These are phyloP conservation scores for Radopholus similis DNA, from an alignment of 1,140 invertebrate genomes.

Conservation along the genomic window DNA sequence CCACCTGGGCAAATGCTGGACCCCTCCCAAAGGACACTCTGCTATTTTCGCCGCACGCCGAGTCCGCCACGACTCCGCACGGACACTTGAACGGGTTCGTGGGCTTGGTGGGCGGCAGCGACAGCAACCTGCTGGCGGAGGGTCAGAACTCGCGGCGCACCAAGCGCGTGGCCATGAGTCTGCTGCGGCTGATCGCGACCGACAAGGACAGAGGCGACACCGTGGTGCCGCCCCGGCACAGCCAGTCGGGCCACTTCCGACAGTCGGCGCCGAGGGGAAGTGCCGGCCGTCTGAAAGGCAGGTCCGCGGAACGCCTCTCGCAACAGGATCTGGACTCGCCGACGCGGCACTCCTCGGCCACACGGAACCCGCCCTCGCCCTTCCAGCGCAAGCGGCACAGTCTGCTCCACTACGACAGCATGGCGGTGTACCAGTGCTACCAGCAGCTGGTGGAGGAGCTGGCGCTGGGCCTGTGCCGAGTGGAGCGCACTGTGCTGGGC, in stretches of 20 bases:
- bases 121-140: conserved; percentile 3
- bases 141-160: conserved; percentile 20
- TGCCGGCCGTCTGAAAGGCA: background rate
- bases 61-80: background rate
- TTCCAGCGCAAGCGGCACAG: conserved; percentile 45
- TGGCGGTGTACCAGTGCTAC: conserved; percentile 57
- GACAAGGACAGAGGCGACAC: conserved; percentile 17
- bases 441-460: conserved; percentile 55
- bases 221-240: background rate
- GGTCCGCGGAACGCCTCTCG: background rate
- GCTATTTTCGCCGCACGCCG: background rate
- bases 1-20: background rate
- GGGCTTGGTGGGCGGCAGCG: conserved; percentile 9
- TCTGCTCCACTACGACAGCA: conserved; percentile 52
- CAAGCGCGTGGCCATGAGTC: conserved; percentile 38
- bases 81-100: conserved; percentile 43
- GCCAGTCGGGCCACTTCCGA: background rate
- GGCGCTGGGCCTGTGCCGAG: conserved; percentile 22
- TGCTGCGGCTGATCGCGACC: conserved; percentile 33
- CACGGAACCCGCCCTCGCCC: background rate
- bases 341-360: background rate
- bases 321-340: background rate
- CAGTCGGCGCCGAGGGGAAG: background rate
- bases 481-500: conserved; percentile 40
- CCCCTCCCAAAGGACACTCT: background rate